Evolutionary conservation across 2,888 invertebrate species (phyloP).

Genomic region (Agonopterix alstromeriana): DNA sequence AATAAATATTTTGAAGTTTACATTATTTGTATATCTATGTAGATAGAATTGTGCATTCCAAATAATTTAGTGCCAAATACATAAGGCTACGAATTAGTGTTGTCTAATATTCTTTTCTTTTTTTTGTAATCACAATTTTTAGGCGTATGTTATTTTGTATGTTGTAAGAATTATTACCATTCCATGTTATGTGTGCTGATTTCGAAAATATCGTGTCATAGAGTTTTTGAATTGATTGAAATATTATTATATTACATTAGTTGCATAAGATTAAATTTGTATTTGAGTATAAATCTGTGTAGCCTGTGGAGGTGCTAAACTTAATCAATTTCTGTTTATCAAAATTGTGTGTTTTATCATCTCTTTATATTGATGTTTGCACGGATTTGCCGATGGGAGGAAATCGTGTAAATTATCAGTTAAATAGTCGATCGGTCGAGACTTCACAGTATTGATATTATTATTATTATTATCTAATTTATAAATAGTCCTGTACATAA

Average conservation of each 20-base stretch:
- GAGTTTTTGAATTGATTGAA: slow-evolving; percentile 35
- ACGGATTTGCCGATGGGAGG: no score
- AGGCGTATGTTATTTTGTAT: slow-evolving; percentile 18
- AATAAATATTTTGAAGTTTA: slow-evolving; percentile 31
- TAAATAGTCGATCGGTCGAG: slow-evolving; percentile 44
- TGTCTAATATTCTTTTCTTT: slow-evolving; percentile 27
- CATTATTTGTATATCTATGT: slow-evolving; percentile 37
- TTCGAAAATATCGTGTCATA: slow-evolving; percentile 43
- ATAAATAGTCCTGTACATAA: slow-evolving; percentile 75
- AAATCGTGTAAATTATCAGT: slow-evolving; percentile 25
- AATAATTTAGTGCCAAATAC: slow-evolving; percentile 73
- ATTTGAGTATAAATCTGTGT: slow-evolving; percentile 17
- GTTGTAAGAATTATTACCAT: slow-evolving; percentile 31
- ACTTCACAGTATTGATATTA: slow-evolving; percentile 73
- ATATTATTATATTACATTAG: slow-evolving; percentile 34
- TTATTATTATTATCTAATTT: slow-evolving; percentile 50
- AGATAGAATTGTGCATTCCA: slow-evolving; percentile 67
- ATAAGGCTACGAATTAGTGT: slow-evolving; percentile 42
- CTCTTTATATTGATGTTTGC: slow-evolving; percentile 30
- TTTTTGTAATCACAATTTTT: slow-evolving; percentile 59
- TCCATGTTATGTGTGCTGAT: slow-evolving; percentile 44
- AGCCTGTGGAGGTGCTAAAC: slow-evolving; percentile 68
- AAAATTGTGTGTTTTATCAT: slow-evolving; percentile 42
- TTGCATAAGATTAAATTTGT: slow-evolving; percentile 33
- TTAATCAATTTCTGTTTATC: slow-evolving; percentile 36